Conservation (phyloP, 2,888 invertebrate genomes). For the Protonemura montana region DNA sequence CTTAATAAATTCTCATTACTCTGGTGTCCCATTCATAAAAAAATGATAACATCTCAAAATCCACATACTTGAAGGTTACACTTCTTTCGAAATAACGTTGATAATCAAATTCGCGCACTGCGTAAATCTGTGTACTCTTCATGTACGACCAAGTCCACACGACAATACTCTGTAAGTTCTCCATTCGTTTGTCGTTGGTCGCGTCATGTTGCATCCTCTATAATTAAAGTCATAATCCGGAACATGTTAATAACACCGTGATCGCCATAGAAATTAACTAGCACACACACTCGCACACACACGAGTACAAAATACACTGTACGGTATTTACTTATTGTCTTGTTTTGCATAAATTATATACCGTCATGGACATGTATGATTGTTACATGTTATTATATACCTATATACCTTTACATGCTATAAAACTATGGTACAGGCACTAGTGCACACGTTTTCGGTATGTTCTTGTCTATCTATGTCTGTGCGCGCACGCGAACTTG, state of each 20-base stretch:
- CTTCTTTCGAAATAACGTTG: too few species aligned
- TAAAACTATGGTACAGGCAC: too few species aligned
- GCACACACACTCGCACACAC: neutral
- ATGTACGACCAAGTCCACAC: neutral
- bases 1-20: too few species aligned
- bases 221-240: constrained; percentile 40
- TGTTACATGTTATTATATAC: neutral
- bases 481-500: neutral
- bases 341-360: constrained; percentile 19
- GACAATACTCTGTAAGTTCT: neutral
- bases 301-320: too few species aligned
- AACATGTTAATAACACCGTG: constrained; percentile 34
- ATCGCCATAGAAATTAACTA: neutral
- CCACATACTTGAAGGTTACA: too few species aligned
- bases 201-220: constrained; percentile 20
- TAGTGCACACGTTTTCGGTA: too few species aligned
- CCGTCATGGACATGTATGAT: neutral
- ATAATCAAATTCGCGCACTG: too few species aligned
- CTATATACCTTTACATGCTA: too few species aligned
- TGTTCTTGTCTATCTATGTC: neutral
- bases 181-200: neutral
- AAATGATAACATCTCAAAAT: too few species aligned
- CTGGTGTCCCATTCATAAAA: too few species aligned
- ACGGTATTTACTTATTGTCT: constrained; percentile 27
- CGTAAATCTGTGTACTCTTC: too few species aligned